Percentiles rank a stretch among this genome's conserved stretches.
Evolutionary conservation across 1,140 invertebrate genomes (phyloP).

Genomic region (Coptotermes formosanus): DNA sequence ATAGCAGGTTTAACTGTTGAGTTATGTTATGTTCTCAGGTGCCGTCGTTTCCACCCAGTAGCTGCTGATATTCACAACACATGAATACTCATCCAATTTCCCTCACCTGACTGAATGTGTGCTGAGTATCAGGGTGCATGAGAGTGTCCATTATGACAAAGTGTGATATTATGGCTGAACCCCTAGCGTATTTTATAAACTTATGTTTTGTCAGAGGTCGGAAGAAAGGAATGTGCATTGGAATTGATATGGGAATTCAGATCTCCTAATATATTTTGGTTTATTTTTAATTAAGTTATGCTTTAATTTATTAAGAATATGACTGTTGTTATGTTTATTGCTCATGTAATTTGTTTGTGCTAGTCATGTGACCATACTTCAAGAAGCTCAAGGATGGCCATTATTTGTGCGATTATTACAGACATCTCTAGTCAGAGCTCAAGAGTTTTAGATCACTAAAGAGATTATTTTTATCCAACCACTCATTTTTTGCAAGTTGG

Average conservation of each 20-base stretch:
- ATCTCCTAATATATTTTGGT: conserved; percentile 5
- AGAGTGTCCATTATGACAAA: neutral
- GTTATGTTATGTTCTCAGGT: conserved; percentile 11
- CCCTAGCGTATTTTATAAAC: conserved; percentile 13
- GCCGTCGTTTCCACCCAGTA: conserved; percentile 33
- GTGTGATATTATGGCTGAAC: conserved; percentile 15
- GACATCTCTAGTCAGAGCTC: conserved; percentile 4
- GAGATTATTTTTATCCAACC: conserved; percentile 12
- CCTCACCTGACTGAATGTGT: neutral
- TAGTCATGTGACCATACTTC: conserved; percentile 20
- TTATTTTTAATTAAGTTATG: conserved; percentile 15
- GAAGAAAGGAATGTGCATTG: neutral
- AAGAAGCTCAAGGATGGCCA: conserved; percentile 25
- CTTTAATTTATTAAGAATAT: conserved; percentile 15
- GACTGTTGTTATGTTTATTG: conserved; percentile 22
- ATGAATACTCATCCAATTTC: conserved; percentile 12
- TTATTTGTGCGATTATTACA: neutral
- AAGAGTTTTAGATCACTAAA: neutral
- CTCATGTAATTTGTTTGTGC: conserved; percentile 19
- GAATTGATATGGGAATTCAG: neutral
- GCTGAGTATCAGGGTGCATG: neutral
- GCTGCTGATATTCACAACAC: conserved; percentile 21
- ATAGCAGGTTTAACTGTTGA: neutral
- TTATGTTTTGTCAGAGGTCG: neutral
- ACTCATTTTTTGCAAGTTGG: neutral